A percentile compares a stretch with the other conserved stretches of the same genome.
These are phyloP conservation scores for Polyergus mexicanus DNA, from an alignment of 1,140 invertebrate genomes.

Conservation along the genomic window DNA sequence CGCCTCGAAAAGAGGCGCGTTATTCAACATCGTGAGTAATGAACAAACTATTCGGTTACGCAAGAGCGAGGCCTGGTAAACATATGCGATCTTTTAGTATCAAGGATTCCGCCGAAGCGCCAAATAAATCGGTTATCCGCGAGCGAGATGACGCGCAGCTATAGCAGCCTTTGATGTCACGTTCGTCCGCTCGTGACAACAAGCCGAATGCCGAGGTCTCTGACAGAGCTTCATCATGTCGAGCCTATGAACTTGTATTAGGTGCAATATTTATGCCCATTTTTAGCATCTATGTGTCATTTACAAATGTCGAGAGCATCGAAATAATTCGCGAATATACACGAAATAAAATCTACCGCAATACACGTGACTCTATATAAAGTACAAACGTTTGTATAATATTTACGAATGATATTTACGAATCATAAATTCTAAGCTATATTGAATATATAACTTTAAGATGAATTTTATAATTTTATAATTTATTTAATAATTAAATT, in stretches of 20 bases:
- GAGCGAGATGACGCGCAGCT: conserved; percentile 34
- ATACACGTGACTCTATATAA: background rate
- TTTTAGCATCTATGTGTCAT: conserved; percentile 10
- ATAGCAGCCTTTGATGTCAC: conserved; percentile 59
- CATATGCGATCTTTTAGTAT: conserved; percentile 63
- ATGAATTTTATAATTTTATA: background rate
- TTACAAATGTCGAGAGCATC: background rate
- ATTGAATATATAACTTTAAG: background rate
- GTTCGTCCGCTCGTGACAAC: conserved; percentile 9
- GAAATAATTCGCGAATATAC: background rate
- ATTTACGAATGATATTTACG: background rate
- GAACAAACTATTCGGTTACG: conserved; percentile 73
- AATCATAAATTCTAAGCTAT: background rate
- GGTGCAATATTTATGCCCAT: conserved; percentile 1
- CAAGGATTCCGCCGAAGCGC: conserved; percentile 75
- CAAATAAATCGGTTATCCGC: conserved; percentile 71
- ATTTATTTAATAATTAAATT: background rate
- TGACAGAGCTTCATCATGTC: background rate
- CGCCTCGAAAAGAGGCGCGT: conserved; percentile 26
- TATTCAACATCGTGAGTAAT: conserved; percentile 68
- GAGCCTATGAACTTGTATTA: conserved; percentile 10
- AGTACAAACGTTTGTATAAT: background rate
- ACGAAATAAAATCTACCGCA: background rate
- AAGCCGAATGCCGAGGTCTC: conserved; percentile 10
- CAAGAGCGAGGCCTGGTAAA: conserved; percentile 60